phyloP scores from a whole-genome alignment of 53 echinoderm and acorn worm species.

The Crossaster papposus region DNA sequence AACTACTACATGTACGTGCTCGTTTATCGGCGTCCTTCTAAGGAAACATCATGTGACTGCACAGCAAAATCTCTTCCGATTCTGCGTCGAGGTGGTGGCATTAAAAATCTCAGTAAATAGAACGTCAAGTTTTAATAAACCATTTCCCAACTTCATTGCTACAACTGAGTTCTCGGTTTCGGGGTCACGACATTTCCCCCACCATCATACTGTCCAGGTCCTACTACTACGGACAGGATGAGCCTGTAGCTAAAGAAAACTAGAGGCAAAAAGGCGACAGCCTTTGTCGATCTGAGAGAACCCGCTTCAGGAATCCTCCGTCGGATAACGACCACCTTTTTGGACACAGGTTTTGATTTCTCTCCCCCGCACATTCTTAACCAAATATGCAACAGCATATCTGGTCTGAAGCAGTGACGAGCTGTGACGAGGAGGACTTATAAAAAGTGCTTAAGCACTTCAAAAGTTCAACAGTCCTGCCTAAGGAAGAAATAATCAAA shows the following conservation, averaged over 20 bases:
- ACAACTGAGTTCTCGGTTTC: background rate
- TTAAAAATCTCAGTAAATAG: background rate
- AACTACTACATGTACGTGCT: conserved; percentile 14
- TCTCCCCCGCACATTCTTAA: background rate
- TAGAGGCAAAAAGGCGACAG: background rate
- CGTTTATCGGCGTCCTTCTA: background rate
- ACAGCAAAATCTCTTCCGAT: background rate
- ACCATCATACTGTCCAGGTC: background rate
- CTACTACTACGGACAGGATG: background rate
- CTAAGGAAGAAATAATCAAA: conserved; percentile 7
- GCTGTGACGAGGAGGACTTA: conserved; percentile 29
- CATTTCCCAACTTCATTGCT: background rate
- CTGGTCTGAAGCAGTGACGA: background rate
- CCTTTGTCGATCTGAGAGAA: background rate
- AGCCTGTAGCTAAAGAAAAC: background rate
- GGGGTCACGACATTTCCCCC: background rate
- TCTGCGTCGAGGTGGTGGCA: background rate
- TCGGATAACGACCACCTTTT: background rate
- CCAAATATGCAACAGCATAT: conserved; percentile 25
- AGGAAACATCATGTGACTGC: background rate
- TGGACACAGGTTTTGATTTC: background rate
- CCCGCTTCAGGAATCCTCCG: conserved; percentile 18
- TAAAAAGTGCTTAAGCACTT: background rate
- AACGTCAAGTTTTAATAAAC: background rate
- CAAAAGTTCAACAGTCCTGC: conserved; percentile 33